Evolutionary conservation across 2,797 vertebrate species (phyloP).

Genomic region (Falco novaeseelandiae): DNA sequence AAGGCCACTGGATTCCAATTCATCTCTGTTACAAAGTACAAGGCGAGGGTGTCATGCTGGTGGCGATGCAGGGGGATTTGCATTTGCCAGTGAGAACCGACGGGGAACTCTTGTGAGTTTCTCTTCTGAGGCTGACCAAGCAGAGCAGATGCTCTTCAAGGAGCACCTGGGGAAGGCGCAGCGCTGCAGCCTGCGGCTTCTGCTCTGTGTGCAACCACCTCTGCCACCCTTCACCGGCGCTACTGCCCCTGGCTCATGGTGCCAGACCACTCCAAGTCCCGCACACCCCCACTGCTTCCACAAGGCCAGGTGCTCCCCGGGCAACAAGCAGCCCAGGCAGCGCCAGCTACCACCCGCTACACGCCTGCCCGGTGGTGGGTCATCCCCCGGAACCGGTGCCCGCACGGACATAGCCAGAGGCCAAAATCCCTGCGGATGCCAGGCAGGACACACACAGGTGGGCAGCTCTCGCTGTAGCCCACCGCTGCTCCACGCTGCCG

Average conservation of each 20-base stretch:
- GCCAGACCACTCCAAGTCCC: not conserved
- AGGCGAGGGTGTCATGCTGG: not conserved
- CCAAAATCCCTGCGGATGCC: accelerated
- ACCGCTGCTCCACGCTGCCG: not conserved
- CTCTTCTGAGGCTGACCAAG: not conserved
- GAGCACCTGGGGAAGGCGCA: not conserved
- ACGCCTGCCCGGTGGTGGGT: not conserved
- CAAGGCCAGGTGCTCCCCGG: not conserved
- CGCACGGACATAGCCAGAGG: not conserved
- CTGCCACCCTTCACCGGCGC: not conserved
- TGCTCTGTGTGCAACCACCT: not conserved
- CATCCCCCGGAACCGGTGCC: not conserved
- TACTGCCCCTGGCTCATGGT: not conserved
- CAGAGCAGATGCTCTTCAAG: not conserved
- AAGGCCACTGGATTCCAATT: not conserved
- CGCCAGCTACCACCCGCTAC: not conserved
- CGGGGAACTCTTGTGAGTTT: not conserved
- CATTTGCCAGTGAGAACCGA: not conserved
- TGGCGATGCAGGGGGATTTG: not conserved
- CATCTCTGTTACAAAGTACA: not conserved
- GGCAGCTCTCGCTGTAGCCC: not conserved
- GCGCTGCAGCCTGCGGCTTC: not conserved
- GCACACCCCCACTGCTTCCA: not conserved
- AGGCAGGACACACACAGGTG: accelerated
- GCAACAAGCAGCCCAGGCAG: not conserved